Evolutionary conservation across 2,113 vertebrate genomes (phyloP).

Genomic region (Spilogale gracilis): DNA sequence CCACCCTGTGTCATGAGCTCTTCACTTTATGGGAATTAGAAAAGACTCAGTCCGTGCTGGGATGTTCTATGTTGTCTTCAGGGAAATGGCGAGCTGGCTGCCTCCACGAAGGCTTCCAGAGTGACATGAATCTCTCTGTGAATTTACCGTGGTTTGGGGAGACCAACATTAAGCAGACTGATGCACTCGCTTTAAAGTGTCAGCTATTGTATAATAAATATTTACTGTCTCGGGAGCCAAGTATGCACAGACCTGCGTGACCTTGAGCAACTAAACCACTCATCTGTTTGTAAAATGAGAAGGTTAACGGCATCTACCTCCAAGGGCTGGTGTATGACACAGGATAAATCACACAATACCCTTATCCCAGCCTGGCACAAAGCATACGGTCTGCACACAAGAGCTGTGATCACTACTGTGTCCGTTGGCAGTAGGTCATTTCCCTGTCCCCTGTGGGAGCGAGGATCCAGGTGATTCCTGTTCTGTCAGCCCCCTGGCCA

Average conservation of each 20-base stretch:
- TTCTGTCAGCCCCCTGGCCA: background rate
- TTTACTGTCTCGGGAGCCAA: background rate
- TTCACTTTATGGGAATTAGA: background rate
- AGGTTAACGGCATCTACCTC: background rate
- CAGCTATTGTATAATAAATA: background rate
- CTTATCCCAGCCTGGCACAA: background rate
- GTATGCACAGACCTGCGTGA: background rate
- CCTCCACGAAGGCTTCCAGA: background rate
- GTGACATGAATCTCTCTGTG: background rate
- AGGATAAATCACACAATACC: background rate
- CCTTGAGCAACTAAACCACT: background rate
- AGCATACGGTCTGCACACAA: background rate
- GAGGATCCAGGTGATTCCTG: background rate
- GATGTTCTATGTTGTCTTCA: too few species aligned
- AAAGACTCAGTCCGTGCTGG: accelerated
- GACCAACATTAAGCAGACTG: background rate
- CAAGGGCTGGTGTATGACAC: background rate
- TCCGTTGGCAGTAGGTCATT: background rate
- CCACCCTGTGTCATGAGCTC: background rate
- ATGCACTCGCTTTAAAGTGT: background rate
- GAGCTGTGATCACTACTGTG: background rate
- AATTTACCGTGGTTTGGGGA: background rate
- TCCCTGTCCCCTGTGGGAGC: background rate
- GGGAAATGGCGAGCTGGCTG: background rate
- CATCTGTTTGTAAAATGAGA: constrained; percentile 11